Evolutionary conservation across 1,140 invertebrate genomes (phyloP).

Genomic region (Archivesica marissinica): DNA sequence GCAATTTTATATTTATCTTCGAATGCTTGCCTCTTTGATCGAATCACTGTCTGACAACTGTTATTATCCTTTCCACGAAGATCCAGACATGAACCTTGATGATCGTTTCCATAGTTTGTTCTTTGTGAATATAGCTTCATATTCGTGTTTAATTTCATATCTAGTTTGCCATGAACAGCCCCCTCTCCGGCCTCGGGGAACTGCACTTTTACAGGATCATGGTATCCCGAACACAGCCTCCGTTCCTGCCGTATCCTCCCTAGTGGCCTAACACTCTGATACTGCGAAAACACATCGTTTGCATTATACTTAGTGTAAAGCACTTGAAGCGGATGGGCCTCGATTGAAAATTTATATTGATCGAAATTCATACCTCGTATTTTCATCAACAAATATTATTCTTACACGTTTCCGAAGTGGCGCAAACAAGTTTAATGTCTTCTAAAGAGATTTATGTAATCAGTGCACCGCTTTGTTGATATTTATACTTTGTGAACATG

Average conservation of each 20-base stretch:
- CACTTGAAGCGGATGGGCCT: conserved; percentile 43
- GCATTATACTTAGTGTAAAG: conserved; percentile 45
- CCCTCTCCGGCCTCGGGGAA: background rate
- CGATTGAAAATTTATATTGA: conserved; percentile 49
- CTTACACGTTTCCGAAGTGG: background rate
- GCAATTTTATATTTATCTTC: conserved; percentile 68
- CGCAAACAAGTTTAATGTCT: background rate
- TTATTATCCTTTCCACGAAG: background rate
- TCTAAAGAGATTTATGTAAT: background rate
- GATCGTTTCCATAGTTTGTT: background rate
- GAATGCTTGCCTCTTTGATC: conserved; percentile 63
- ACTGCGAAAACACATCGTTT: background rate
- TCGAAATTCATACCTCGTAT: conserved; percentile 33
- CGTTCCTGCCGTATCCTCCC: conserved; percentile 18
- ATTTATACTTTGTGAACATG: background rate
- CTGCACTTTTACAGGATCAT: background rate
- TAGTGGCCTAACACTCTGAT: conserved; percentile 27
- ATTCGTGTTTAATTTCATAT: conserved; percentile 9
- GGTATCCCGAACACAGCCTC: background rate
- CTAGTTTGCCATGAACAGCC: background rate
- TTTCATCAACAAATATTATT: conserved; percentile 40
- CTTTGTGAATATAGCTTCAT: background rate
- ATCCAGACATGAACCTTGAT: background rate
- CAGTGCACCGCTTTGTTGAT: background rate
- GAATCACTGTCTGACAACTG: conserved; percentile 2